Conservation (phyloP, 2,113 vertebrate species). For the Brienomyrus brachyistius region DNA sequence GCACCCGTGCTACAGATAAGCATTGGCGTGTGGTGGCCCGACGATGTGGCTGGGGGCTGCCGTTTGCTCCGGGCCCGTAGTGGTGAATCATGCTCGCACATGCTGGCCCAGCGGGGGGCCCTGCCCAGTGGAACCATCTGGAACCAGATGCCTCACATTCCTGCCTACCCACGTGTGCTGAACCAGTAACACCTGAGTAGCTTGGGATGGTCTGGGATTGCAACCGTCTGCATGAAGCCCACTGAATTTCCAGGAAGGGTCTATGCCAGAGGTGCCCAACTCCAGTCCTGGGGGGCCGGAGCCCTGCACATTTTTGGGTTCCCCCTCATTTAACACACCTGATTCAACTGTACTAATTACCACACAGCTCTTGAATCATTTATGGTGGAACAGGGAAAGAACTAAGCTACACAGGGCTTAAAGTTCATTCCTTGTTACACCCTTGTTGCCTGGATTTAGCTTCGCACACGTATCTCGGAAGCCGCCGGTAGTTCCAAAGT, state of each 20-base stretch:
- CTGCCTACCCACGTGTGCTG: neutral
- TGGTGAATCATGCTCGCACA: neutral
- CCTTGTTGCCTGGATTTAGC: neutral
- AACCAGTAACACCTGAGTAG: neutral
- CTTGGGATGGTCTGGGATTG: neutral
- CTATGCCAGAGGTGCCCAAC: neutral
- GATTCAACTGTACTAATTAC: no score
- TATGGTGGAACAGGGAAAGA: no score
- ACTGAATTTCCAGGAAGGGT: neutral
- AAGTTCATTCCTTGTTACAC: neutral
- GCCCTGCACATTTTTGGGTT: no score
- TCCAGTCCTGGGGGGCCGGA: no score
- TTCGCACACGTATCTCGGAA: neutral
- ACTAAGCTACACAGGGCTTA: neutral
- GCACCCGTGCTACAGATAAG: constrained; percentile 42
- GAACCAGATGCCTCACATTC: neutral
- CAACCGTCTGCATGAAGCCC: neutral
- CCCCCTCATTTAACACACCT: no score
- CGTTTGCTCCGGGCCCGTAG: neutral
- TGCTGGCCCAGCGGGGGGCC: neutral
- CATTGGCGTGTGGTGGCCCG: neutral
- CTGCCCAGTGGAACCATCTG: neutral
- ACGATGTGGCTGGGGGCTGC: neutral
- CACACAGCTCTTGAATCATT: no score
- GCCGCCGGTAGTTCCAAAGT: neutral